Evolutionary conservation across 2,797 vertebrate genomes (phyloP).

Genomic region (Cirrhinus mrigala): DNA sequence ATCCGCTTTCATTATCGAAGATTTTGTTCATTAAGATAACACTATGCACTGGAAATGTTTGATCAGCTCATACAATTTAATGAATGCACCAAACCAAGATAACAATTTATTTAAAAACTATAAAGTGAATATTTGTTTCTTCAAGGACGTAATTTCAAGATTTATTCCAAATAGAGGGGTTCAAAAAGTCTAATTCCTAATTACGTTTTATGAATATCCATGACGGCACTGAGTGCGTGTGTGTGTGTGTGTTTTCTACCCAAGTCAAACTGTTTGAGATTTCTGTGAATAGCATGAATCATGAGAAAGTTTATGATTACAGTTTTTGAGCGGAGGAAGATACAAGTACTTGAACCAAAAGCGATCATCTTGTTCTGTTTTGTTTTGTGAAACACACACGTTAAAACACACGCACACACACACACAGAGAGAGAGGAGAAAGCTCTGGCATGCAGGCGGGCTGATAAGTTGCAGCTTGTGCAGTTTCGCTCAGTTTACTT

Average conservation of each 20-base stretch:
- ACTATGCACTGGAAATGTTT: conserved; percentile 41
- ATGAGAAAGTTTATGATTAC: conserved; percentile 61
- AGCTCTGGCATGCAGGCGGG: conserved; percentile 76
- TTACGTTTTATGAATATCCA: neutral
- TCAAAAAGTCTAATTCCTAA: conserved; percentile 14
- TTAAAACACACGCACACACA: conserved; percentile 65
- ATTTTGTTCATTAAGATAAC: conserved; percentile 66
- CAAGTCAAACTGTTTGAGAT: neutral
- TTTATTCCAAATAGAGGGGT: conserved; percentile 9
- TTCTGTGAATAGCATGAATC: conserved; percentile 27
- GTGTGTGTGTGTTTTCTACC: neutral
- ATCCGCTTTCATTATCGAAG: conserved; percentile 50
- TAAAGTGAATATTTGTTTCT: conserved; percentile 48
- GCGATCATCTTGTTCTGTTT: conserved; percentile 71
- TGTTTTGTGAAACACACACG: conserved; percentile 61
- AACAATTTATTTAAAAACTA: conserved; percentile 36
- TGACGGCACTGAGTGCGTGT: neutral
- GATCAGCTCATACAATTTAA: conserved; percentile 51
- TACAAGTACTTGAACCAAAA: conserved; percentile 56
- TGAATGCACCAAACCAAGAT: conserved; percentile 47
- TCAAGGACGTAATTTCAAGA: conserved; percentile 23
- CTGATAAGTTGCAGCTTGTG: conserved; percentile 85
- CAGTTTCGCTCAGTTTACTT: conserved; percentile 83
- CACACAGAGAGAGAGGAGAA: conserved; percentile 71
- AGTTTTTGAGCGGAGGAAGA: conserved; percentile 65